These are phyloP conservation scores for Drosophila nebulosa DNA, from an alignment of 1,140 invertebrate species.

Conservation along the genomic window DNA sequence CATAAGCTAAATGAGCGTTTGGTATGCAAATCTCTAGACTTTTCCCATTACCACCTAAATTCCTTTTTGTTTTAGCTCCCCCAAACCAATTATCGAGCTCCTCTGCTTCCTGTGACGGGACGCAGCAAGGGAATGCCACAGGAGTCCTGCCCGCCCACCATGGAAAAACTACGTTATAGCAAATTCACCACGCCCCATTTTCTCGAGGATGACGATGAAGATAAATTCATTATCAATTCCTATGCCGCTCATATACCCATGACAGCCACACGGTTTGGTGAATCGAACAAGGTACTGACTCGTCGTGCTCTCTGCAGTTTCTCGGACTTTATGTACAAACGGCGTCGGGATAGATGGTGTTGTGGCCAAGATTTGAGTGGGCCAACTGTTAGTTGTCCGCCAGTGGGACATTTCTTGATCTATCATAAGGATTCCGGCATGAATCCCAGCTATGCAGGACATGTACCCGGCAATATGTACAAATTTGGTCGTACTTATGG, in stretches of 20 bases:
- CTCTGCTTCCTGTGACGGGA: conserved; percentile 84
- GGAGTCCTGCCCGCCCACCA: conserved; percentile 82
- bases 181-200: conserved; percentile 86
- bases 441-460: conserved; percentile 87
- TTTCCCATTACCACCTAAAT: conserved; percentile 2
- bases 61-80: conserved; percentile 81
- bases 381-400: conserved; percentile 71
- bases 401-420: conserved; percentile 83
- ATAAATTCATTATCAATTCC: conserved; percentile 86
- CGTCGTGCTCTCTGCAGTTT: conserved; percentile 86
- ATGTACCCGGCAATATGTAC: conserved; percentile 85
- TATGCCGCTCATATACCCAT: conserved; percentile 87
- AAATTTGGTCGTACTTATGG: conserved; percentile 88
- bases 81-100: conserved; percentile 85
- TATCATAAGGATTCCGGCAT: conserved; percentile 87
- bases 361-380: conserved; percentile 82
- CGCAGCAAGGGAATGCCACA: conserved; percentile 84
- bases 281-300: conserved; percentile 84
- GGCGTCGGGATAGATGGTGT: conserved; percentile 84
- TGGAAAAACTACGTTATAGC: conserved; percentile 80
- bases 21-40: conserved; percentile 80
- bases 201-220: conserved; percentile 84
- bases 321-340: conserved; percentile 85
- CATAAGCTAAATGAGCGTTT: conserved; percentile 84
- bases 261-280: conserved; percentile 84